phyloP scores from a whole-genome alignment of 1,140 invertebrate genomes.

The Bombus picipes region DNA sequence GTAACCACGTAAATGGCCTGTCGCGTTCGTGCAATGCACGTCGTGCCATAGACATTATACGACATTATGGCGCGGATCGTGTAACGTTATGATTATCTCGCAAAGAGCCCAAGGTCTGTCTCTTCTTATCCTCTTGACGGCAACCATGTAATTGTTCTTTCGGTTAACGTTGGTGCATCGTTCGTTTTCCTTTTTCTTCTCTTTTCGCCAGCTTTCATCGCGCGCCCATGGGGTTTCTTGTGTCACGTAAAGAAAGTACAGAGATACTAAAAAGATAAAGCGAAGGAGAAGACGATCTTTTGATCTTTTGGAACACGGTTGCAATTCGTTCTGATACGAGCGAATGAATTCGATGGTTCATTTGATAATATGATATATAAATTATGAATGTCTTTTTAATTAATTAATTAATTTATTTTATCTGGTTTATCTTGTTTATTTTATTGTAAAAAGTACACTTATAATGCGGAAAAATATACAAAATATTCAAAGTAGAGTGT shows the following conservation, averaged over 20 bases:
- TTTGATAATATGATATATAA: too few species aligned
- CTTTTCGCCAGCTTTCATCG: not conserved
- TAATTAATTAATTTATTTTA: not conserved
- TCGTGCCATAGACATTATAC: conserved; percentile 73
- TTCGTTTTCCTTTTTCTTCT: not conserved
- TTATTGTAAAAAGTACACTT: not conserved
- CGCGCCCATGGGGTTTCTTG: not conserved
- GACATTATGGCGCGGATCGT: conserved; percentile 75
- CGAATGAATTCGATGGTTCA: not conserved
- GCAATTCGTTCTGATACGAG: too few species aligned
- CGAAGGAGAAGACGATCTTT: not conserved
- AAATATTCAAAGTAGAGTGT: too few species aligned
- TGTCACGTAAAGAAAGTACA: not conserved
- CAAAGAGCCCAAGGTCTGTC: conserved; percentile 78
- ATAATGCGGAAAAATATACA: not conserved
- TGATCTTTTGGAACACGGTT: not conserved
- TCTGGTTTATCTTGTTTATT: not conserved
- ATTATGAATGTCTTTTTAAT: not conserved
- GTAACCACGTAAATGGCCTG: conserved; percentile 55
- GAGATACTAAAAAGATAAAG: not conserved
- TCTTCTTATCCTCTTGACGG: conserved; percentile 68
- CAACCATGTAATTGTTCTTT: conserved; percentile 73
- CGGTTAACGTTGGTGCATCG: conserved; percentile 51
- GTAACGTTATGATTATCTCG: conserved; percentile 79
- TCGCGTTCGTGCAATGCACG: conserved; percentile 69